Percentiles rank a stretch among this genome's conserved stretches.
Evolutionary conservation across 1,140 invertebrate genomes (phyloP).

Genomic region (Adoxophyes honmai): DNA sequence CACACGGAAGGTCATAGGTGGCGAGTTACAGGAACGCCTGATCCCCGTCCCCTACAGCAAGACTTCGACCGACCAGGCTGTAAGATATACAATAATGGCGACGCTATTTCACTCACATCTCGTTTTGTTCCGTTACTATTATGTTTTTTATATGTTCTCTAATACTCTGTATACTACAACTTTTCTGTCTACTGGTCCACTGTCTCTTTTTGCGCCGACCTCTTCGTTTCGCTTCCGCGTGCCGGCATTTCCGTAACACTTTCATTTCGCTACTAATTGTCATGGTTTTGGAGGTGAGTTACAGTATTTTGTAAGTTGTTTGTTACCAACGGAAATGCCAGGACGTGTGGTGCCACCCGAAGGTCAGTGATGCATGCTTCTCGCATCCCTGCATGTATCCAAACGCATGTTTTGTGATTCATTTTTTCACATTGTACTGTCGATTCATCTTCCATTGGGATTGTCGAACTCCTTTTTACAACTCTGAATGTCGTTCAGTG

Average conservation of each 20-base stretch:
- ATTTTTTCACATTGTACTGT: conserved; percentile 19
- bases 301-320: too few species aligned
- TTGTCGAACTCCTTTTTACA: neutral
- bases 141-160: conserved; percentile 59
- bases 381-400: conserved; percentile 32
- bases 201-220: conserved; percentile 40
- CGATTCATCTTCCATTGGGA: neutral
- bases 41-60: conserved; percentile 99
- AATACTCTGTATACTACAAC: conserved; percentile 43
- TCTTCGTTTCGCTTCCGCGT: conserved; percentile 36
- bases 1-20: conserved; percentile 97
- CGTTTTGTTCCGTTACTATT: conserved; percentile 41
- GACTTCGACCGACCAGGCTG: conserved; percentile 99
- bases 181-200: conserved; percentile 31
- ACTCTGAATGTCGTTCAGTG: conserved; percentile 2
- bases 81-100: conserved; percentile 81
- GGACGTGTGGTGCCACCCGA: neutral
- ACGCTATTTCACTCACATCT: conserved; percentile 59
- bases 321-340: too few species aligned
- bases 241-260: too few species aligned
- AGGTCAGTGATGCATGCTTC: conserved; percentile 33
- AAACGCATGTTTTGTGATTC: conserved; percentile 35
- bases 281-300: too few species aligned
- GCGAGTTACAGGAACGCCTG: conserved; percentile 99
- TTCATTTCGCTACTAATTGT: too few species aligned